phyloP scores from a whole-genome alignment of 2,888 invertebrate species.

The Scelioninae gen. 2 region DNA sequence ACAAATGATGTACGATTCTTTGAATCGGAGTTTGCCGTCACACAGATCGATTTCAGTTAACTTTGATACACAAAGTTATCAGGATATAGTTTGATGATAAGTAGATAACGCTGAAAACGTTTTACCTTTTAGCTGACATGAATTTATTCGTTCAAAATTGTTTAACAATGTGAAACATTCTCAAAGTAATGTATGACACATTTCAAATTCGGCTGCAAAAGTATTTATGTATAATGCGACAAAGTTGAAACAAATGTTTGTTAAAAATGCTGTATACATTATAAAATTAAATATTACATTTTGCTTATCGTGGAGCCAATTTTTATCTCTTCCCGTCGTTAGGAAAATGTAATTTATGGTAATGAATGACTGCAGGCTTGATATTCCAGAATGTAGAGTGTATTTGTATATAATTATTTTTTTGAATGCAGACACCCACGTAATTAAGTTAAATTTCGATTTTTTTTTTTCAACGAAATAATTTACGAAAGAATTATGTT shows the following conservation, averaged over 20 bases:
- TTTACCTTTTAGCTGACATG: background rate
- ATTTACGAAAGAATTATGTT: background rate
- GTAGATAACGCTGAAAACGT: conserved; percentile 4
- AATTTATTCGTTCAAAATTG: background rate
- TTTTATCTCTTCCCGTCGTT: conserved; percentile 2
- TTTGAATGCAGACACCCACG: background rate
- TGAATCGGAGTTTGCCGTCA: conserved; percentile 6
- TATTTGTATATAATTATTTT: background rate
- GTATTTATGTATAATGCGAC: too few species aligned
- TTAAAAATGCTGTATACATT: too few species aligned
- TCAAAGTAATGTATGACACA: too few species aligned
- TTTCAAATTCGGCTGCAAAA: too few species aligned
- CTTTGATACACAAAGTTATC: conserved; percentile 29
- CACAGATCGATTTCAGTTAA: conserved; percentile 33
- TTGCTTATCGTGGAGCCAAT: too few species aligned
- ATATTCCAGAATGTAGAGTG: background rate
- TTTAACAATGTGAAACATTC: background rate
- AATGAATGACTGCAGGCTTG: conserved; percentile 3
- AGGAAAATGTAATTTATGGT: conserved; percentile 14
- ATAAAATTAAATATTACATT: too few species aligned
- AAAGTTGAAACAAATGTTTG: too few species aligned
- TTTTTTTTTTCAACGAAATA: conserved; percentile 1
- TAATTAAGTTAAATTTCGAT: conserved; percentile 15
- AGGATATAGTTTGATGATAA: conserved; percentile 29
- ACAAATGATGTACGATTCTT: conserved; percentile 35